Evolutionary conservation across 2,888 invertebrate species (phyloP), one percentile per base, ranked within the genome.

Genomic region (Caenorhabditis doughertyi): DNA sequence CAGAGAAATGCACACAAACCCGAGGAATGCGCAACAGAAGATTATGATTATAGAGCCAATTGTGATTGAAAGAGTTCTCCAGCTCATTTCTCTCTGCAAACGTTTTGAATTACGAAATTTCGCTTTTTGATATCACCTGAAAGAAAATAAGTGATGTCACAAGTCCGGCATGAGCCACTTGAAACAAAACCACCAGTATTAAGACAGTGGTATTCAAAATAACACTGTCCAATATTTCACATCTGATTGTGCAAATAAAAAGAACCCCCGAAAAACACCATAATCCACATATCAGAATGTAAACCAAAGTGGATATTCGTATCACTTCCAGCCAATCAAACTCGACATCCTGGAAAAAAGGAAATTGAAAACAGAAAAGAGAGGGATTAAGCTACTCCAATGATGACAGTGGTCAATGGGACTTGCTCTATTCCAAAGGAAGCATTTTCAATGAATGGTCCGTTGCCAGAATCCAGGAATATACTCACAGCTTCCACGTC

Each of bases 251-350:
- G 27, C 89, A 68, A 2, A 88, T 79, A 49, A 90, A 81, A 0
- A 87, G 55, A 8, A 87, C 35, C 13, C 90, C 79, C 0, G 90
- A 85, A 21, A 89, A 4, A 13, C 89, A 67, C 91, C 91, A 91
- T 9, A 87, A 13, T 21, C 82, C 29, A 39, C 86, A 87, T 1
- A 88, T 60, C 0, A 68, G 71, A 16, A 88, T 49, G 71, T 89
- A 91, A n/a, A 89, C 83, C 35, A 89, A 44, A 8, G 90, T 90
- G 13, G 89, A 89, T 13, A 88, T 84, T 9, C 91, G 85, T 18
- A 90, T 84, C 18, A 89, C 76, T 58, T 89, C 85, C 18, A 90
- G 80, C 65, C 89, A 79, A 32, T 90, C 89, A 27, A 89, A 55
- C 29, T 89, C 85, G 4, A 64, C 47, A 7, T 68, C 77, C 86